phyloP scores from a whole-genome alignment of 2,797 vertebrate species.

The Knipowitschia caucasica region DNA sequence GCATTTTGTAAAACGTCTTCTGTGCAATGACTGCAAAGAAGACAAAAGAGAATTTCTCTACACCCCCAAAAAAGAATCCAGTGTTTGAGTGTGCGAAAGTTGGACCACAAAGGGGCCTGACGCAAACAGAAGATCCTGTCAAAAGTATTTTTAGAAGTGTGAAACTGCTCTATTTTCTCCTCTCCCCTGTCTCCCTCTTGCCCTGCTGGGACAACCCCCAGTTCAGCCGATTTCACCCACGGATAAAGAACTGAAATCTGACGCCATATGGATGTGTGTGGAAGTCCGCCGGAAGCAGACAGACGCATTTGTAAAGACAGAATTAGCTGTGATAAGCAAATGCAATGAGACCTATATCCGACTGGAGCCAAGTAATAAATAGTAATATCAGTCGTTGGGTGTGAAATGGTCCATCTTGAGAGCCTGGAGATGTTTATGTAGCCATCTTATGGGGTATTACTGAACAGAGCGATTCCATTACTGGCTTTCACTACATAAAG shows the following conservation, averaged over 20 bases:
- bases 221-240: slow-evolving; percentile 43
- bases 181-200: slow-evolving; percentile 9
- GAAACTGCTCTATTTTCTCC: slow-evolving; percentile 63
- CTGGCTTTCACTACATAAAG: slow-evolving; percentile 18
- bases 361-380: slow-evolving; percentile 7
- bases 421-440: slow-evolving; percentile 3
- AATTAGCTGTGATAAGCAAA: slow-evolving; percentile 20
- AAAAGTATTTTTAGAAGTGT: slow-evolving; percentile 72
- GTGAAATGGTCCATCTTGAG: slow-evolving; percentile 19
- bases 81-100: slow-evolving; percentile 32
- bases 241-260: slow-evolving; percentile 49
- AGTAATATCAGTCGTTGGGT: slow-evolving; percentile 3
- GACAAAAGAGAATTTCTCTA: slow-evolving; percentile 15
- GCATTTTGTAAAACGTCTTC: slow-evolving; percentile 12
- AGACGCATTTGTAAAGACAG: slow-evolving; percentile 36
- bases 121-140: slow-evolving; percentile 63
- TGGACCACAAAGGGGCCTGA: slow-evolving; percentile 54
- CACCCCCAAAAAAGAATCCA: slow-evolving; percentile 33
- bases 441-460: slow-evolving; percentile 6
- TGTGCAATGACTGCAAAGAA: slow-evolving; percentile 19
- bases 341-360: slow-evolving; percentile 21
- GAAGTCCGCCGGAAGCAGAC: slow-evolving; percentile 33
- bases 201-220: slow-evolving; percentile 47
- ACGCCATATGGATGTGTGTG: slow-evolving; percentile 27
- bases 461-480: slow-evolving; percentile 16